A percentile compares a stretch with the other conserved stretches of the same genome.
phyloP scores from a whole-genome alignment of 2,113 vertebrate genomes.

The Tringa solitaria region DNA sequence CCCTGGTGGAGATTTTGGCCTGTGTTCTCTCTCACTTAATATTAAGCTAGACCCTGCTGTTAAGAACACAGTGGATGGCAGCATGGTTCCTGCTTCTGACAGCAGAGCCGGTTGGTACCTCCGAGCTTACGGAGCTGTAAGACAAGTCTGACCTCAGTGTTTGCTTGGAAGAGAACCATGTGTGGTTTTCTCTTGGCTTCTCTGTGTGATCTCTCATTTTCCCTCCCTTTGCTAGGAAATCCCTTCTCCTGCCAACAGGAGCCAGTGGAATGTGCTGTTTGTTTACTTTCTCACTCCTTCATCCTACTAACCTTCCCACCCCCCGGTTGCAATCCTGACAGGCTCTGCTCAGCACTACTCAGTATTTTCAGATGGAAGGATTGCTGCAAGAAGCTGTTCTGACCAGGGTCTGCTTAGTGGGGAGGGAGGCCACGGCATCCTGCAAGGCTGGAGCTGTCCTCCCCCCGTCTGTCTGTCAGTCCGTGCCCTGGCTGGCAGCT shows the following conservation, averaged over 20 bases:
- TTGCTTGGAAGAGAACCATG: conserved; percentile 3
- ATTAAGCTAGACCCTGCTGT: background rate
- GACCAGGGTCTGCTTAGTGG: background rate
- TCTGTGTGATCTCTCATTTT: background rate
- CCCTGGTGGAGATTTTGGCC: background rate
- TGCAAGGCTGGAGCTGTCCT: background rate
- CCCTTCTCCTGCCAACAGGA: conserved; percentile 27
- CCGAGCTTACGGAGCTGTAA: background rate
- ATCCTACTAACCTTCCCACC: conserved; percentile 30
- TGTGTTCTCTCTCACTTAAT: background rate
- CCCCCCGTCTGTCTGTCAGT: no score
- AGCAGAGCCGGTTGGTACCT: background rate
- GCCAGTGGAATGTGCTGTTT: conserved; percentile 35
- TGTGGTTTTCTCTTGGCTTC: conserved; percentile 46
- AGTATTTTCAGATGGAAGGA: background rate
- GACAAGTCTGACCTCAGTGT: background rate
- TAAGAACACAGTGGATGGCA: background rate
- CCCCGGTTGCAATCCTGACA: background rate
- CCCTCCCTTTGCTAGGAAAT: conserved; percentile 8
- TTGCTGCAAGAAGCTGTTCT: background rate
- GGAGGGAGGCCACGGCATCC: background rate
- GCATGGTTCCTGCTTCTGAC: background rate
- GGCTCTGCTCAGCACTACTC: background rate
- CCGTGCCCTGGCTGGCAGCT: background rate
- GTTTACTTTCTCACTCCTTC: conserved; percentile 57